These are phyloP conservation scores for Adelognathus sp. DNA, from an alignment of 2,888 invertebrate genomes.

Conservation along the genomic window DNA sequence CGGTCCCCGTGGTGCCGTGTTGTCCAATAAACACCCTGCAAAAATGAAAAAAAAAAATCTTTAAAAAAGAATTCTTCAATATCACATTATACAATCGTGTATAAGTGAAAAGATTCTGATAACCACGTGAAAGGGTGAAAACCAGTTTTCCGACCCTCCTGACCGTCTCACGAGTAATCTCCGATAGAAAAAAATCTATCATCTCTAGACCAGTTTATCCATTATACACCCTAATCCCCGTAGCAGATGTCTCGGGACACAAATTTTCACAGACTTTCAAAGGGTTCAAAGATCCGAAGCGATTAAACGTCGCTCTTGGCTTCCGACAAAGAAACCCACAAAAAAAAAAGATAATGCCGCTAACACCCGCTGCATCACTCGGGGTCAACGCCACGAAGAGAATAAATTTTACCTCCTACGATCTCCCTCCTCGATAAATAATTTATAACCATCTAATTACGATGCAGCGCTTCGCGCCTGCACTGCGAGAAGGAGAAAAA, in stretches of 20 bases:
- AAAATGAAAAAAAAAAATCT: slow-evolving; percentile 73
- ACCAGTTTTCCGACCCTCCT: neutral
- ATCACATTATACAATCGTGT: neutral
- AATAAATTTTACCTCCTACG: neutral
- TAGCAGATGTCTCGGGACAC: slow-evolving; percentile 1
- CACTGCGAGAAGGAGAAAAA: neutral
- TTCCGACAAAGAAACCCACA: slow-evolving; percentile 7
- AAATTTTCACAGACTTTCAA: slow-evolving; percentile 7
- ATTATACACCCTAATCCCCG: neutral
- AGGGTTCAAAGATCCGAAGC: slow-evolving; percentile 8
- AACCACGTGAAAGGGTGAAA: neutral
- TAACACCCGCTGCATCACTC: neutral
- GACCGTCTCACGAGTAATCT: too few species aligned
- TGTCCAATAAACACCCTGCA: slow-evolving; percentile 93
- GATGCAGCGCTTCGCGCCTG: neutral
- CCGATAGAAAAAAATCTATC: neutral
- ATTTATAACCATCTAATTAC: neutral
- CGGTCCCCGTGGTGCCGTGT: slow-evolving; percentile 86
- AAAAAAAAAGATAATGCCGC: neutral
- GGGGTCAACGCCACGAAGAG: neutral
- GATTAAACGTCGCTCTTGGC: slow-evolving; percentile 13
- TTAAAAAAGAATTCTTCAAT: neutral
- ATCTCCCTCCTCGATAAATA: neutral
- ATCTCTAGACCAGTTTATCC: neutral
- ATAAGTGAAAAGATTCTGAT: neutral